Evolutionary conservation across 2,113 vertebrate genomes (phyloP).

Genomic region (Bubalus kerabau): DNA sequence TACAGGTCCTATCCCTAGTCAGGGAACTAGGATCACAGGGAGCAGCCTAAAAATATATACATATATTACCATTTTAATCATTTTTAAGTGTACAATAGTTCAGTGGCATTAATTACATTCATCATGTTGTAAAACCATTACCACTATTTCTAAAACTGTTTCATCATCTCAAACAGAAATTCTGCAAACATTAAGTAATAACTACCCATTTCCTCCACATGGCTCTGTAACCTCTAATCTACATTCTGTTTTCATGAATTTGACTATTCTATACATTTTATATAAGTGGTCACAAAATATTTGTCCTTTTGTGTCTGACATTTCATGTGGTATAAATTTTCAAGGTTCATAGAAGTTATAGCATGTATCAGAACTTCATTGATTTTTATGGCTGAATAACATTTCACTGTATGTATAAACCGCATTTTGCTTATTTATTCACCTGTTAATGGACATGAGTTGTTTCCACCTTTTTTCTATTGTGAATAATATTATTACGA

Average conservation of each 20-base stretch:
- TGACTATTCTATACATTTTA: background rate
- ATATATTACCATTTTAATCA: background rate
- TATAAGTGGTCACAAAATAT: background rate
- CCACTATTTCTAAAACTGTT: slow-evolving; percentile 1
- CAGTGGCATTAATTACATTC: background rate
- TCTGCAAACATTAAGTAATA: background rate
- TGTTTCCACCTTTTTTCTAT: background rate
- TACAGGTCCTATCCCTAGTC: background rate
- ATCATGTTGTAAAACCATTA: background rate
- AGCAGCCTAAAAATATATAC: background rate
- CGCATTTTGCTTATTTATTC: background rate
- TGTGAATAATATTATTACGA: background rate
- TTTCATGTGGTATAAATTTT: background rate
- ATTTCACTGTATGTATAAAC: background rate
- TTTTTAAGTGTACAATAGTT: background rate
- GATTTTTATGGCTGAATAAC: background rate
- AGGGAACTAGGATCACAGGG: background rate
- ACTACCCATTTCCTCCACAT: background rate
- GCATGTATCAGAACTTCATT: background rate
- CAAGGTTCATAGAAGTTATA: background rate
- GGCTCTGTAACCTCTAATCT: background rate
- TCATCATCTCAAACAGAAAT: background rate
- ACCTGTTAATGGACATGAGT: background rate
- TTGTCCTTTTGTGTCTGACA: background rate
- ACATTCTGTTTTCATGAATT: background rate